Conservation (phyloP, 2,888 invertebrate genomes). For the Volucella inanis region DNA sequence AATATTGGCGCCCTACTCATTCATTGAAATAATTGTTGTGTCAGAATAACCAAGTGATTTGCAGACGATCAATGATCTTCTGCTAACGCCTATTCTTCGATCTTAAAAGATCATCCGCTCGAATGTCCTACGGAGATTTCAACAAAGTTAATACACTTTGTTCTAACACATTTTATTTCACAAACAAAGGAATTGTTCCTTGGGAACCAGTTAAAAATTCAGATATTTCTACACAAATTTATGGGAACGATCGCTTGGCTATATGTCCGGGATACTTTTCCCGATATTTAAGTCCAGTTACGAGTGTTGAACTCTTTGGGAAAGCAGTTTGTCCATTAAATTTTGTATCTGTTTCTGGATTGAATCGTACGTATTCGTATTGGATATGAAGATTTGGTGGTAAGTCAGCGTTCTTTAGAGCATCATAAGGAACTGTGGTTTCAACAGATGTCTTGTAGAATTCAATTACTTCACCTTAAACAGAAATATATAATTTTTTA, state of each 20-base stretch:
- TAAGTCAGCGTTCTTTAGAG: slow-evolving; percentile 87
- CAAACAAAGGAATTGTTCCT: slow-evolving; percentile 17
- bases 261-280: slow-evolving; percentile 90
- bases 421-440: slow-evolving; percentile 89
- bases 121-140: too few species aligned
- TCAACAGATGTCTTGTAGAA: slow-evolving; percentile 90
- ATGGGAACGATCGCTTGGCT: slow-evolving; percentile 87
- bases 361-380: slow-evolving; percentile 91
- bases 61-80: too few species aligned
- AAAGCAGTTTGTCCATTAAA: slow-evolving; percentile 92
- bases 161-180: slow-evolving; percentile 8
- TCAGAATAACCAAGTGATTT: too few species aligned
- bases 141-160: not conserved
- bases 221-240: slow-evolving; percentile 49
- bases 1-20: too few species aligned
- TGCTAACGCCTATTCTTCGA: too few species aligned
- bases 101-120: too few species aligned
- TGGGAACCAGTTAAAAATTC: slow-evolving; percentile 3
- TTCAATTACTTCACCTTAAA: slow-evolving; percentile 86
- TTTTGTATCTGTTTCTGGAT: slow-evolving; percentile 90
- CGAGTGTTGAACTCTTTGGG: slow-evolving; percentile 92
- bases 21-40: too few species aligned
- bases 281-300: slow-evolving; percentile 91
- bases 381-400: slow-evolving; percentile 95
- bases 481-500: not conserved